phyloP scores from a whole-genome alignment of 1,140 invertebrate species.

The Neodiprion pinetum region DNA sequence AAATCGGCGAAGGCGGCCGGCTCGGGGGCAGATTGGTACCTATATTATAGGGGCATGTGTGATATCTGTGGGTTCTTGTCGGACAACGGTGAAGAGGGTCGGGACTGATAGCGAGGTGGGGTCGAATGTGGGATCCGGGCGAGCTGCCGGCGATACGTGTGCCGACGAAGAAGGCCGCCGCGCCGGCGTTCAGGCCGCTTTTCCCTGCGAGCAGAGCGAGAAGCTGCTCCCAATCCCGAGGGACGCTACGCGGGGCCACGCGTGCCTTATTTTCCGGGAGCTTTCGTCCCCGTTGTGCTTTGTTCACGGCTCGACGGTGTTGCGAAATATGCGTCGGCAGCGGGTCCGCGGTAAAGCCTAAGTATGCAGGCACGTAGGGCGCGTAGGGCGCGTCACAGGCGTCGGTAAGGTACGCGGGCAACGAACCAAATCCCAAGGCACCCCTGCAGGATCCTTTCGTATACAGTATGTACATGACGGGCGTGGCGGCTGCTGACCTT shows the following conservation, averaged over 20 bases:
- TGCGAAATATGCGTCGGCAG: background rate
- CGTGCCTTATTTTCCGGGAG: background rate
- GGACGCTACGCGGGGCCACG: background rate
- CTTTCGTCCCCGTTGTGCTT: background rate
- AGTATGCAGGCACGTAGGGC: too few species aligned
- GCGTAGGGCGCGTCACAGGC: background rate
- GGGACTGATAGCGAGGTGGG: background rate
- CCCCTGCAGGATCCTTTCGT: background rate
- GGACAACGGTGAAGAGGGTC: background rate
- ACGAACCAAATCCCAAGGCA: background rate
- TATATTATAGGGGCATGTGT: too few species aligned
- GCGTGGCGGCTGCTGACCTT: background rate
- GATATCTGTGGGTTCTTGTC: background rate
- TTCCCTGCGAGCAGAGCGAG: background rate
- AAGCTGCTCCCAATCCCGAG: background rate
- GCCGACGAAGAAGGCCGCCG: background rate
- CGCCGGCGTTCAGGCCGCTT: background rate
- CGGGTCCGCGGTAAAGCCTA: too few species aligned
- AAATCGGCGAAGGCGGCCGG: slow-evolving; percentile 13
- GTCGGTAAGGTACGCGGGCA: background rate
- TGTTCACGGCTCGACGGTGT: background rate
- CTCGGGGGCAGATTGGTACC: too few species aligned
- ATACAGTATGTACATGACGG: background rate
- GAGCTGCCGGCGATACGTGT: background rate
- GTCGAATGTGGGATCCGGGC: background rate